Evolutionary conservation across 2,797 vertebrate genomes (phyloP).

Genomic region (Pogoniulus pusillus): DNA sequence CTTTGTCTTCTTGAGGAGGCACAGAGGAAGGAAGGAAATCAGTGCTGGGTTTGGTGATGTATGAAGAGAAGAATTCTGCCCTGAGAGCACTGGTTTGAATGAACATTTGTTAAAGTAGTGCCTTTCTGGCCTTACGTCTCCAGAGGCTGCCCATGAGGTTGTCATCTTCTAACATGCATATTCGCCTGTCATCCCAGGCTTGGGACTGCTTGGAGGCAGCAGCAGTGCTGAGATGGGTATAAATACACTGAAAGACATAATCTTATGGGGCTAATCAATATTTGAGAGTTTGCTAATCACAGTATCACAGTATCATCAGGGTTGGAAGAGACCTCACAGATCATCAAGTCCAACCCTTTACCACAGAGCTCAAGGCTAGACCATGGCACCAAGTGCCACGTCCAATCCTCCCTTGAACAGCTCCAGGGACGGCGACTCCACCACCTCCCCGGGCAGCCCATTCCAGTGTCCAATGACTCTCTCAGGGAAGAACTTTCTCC

Average conservation of each 20-base stretch:
- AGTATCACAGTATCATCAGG: too few relatives aligned
- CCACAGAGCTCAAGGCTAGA: too few relatives aligned
- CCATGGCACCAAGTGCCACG: too few relatives aligned
- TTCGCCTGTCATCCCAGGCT: neutral
- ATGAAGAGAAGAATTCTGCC: neutral
- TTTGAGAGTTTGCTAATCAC: neutral
- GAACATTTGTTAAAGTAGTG: neutral
- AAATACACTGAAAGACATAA: neutral
- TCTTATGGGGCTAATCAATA: neutral
- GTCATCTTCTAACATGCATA: neutral
- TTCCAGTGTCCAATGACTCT: too few relatives aligned
- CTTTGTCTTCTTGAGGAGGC: constrained; percentile 39
- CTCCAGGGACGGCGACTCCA: too few relatives aligned
- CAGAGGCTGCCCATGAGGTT: neutral
- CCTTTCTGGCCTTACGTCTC: neutral
- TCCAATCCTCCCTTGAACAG: too few relatives aligned
- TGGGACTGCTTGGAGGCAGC: neutral
- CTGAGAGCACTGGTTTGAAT: neutral
- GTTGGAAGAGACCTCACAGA: too few relatives aligned
- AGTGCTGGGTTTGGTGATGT: neutral
- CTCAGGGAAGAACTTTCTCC: too few relatives aligned
- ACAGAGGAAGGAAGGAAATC: constrained; percentile 19
- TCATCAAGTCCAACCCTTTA: too few relatives aligned
- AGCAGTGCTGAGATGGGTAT: neutral
- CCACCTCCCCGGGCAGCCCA: too few relatives aligned